Evolutionary conservation across 64 coral and sea anemone genomes (phyloP).

Genomic region (Stylophora pistillata): DNA sequence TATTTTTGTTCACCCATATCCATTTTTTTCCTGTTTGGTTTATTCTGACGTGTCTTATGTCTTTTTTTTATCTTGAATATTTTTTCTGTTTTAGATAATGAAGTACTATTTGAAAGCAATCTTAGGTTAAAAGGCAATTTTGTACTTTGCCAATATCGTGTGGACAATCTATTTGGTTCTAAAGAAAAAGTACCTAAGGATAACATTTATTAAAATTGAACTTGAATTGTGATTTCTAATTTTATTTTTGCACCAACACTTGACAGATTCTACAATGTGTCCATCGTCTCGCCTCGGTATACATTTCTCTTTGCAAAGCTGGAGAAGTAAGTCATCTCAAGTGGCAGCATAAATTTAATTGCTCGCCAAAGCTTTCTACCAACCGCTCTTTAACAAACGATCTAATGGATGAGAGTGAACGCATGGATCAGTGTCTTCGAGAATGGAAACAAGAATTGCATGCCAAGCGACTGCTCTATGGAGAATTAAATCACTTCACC

Average conservation of each 20-base stretch:
- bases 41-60: no score
- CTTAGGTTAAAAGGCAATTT: no score
- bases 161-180: no score
- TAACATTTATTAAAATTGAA: no score
- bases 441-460: slow-evolving; percentile 69
- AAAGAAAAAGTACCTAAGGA: no score
- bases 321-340: slow-evolving; percentile 83
- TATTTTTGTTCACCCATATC: no score
- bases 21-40: no score
- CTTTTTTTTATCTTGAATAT: no score
- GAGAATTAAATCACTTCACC: slow-evolving; percentile 73
- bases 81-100: no score
- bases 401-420: slow-evolving; percentile 23
- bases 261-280: slow-evolving; percentile 56
- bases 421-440: slow-evolving; percentile 57
- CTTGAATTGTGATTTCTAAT: no score
- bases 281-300: slow-evolving; percentile 54
- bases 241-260: background rate
- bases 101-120: no score
- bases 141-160: no score
- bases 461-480: slow-evolving; percentile 45
- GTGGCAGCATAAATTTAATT: slow-evolving; percentile 59
- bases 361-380: slow-evolving; percentile 3
- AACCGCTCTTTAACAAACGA: background rate
- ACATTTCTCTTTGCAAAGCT: slow-evolving; percentile 60